Base-by-base conservation (phyloP, 1,140 invertebrate species). In the Megalonaias nervosa region DNA sequence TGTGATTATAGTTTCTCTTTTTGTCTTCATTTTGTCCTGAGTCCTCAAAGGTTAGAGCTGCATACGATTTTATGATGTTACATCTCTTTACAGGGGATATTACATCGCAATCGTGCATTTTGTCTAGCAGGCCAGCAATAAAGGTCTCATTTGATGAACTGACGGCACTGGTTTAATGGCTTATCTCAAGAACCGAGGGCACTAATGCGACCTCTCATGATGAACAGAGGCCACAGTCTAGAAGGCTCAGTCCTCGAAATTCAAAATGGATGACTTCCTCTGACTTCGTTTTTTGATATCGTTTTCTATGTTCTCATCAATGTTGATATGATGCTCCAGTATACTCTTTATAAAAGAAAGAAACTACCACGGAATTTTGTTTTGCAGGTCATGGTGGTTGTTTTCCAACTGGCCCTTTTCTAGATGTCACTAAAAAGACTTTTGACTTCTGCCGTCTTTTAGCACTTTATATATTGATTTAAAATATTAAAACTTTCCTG, bases 381-480 rank as follows among this genome's bases (percentile, higher is more conserved):
- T 57, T 60, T 71, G 38, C 48, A 38, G n/a, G 61, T 23, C 21
- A 66, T 75, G 67, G 11, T 5, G 19, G 14, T 75, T 75, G 55
- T 73, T 59, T 58, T 60, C 26, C 48, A 58, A 17, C 13, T 62
- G 59, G 15, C 60, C 69, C 74, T 69, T 65, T 71, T 68, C 72
- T 60, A 67, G 55, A 72, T 55, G 71, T 69, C 64, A 81, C 57
- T 55, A 81, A 26, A n/a, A n/a, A n/a, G n/a, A n/a, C n/a, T n/a
- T n/a, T 19, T 56, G 16, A 31, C 72, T 75, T 75, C 78, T 55
- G 19, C 61, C 65, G 67, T 66, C 75, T 57, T 48, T 73, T 5
- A 79, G n/a, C 48, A 81, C 76, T 81, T 65, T 16, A 79, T 56
- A 74, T 80, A 80, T n/a, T n/a, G n/a, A n/a, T n/a, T n/a, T n/a